A percentile compares a stretch with the other conserved stretches of the same genome.
phyloP scores from a whole-genome alignment of 2,797 vertebrate species.

The Poecilia gillii region DNA sequence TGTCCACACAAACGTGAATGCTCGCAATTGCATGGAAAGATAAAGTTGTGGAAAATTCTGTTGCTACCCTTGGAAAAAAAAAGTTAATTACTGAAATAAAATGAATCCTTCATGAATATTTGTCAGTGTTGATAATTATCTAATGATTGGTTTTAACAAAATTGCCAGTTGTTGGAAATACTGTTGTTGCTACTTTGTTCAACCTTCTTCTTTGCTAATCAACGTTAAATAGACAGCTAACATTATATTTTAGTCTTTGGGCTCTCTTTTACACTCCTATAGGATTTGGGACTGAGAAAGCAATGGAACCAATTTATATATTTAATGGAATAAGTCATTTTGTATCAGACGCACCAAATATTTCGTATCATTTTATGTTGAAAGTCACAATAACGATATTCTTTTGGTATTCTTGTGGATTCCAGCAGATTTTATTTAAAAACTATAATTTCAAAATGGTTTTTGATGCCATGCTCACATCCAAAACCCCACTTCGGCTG shows the following conservation, averaged over 20 bases:
- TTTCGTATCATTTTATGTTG: background rate
- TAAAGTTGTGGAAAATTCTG: background rate
- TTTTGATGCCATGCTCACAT: background rate
- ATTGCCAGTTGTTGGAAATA: background rate
- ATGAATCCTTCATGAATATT: background rate
- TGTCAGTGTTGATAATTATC: background rate
- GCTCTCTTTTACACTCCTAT: background rate
- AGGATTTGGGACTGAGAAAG: background rate
- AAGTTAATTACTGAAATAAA: background rate
- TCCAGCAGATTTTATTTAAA: background rate
- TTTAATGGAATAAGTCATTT: background rate
- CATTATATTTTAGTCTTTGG: background rate
- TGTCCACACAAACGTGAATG: slow-evolving; percentile 12
- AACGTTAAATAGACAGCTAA: background rate
- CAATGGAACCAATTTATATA: background rate
- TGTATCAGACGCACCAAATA: background rate
- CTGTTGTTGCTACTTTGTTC: background rate
- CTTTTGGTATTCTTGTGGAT: background rate
- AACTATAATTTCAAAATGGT: background rate
- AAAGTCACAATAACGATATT: background rate
- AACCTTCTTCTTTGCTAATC: background rate
- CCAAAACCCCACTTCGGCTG: no score
- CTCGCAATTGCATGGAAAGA: slow-evolving; percentile 36
- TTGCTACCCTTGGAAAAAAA: background rate
- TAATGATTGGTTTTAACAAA: background rate